These are phyloP conservation scores for Metalampra italica DNA, from an alignment of 2,888 invertebrate genomes.

Conservation along the genomic window DNA sequence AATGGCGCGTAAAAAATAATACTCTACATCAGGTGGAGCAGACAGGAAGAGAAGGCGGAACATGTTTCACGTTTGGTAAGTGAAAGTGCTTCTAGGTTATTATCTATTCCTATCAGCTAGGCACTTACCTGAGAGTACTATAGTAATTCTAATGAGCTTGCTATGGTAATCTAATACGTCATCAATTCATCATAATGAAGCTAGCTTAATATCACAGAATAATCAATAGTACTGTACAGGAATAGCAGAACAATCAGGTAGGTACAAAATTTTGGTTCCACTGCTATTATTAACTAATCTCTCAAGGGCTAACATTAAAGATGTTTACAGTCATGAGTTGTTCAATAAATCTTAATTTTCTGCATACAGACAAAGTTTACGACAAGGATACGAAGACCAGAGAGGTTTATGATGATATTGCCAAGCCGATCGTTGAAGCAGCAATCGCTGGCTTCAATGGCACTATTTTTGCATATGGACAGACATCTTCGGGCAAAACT, in stretches of 20 bases:
- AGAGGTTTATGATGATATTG: conserved; percentile 82
- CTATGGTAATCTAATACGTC: neutral
- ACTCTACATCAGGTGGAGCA: conserved; percentile 78
- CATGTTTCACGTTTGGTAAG: conserved; percentile 61
- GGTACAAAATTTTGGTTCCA: no score
- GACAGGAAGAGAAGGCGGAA: conserved; percentile 46
- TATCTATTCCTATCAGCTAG: neutral
- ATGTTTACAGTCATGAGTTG: no score
- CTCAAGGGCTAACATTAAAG: no score
- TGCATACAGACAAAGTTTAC: conserved; percentile 86
- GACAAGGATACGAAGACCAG: conserved; percentile 76
- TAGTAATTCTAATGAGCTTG: conserved; percentile 26
- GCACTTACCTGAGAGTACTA: conserved; percentile 4
- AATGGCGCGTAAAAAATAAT: conserved; percentile 81
- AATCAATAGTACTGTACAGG: no score
- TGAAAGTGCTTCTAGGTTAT: conserved; percentile 27
- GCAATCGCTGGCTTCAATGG: conserved; percentile 88
- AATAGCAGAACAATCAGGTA: no score
- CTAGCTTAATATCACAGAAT: conserved; percentile 7
- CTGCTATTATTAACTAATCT: no score
- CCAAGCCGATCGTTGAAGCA: conserved; percentile 84
- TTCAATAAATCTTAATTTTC: conserved; percentile 3
- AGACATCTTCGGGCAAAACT: conserved; percentile 94
- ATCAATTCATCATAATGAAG: conserved; percentile 17
- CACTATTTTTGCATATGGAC: conserved; percentile 95